Conservation (phyloP, 2,113 vertebrate species). For the Cardinalis cardinalis region DNA sequence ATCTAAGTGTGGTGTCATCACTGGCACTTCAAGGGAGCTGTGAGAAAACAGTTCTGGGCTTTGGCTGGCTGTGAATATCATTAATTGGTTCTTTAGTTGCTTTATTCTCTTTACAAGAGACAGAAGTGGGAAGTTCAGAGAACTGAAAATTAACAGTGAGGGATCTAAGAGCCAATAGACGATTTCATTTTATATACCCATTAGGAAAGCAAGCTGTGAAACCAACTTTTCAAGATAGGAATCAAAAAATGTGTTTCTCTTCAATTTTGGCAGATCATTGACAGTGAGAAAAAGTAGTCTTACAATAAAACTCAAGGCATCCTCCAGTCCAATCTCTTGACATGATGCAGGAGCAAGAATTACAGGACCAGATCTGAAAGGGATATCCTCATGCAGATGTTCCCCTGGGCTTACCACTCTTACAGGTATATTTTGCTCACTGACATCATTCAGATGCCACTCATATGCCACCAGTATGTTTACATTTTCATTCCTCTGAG, state of each 20-base stretch:
- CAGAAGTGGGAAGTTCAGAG: neutral
- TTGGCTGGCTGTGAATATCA: neutral
- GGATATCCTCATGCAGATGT: neutral
- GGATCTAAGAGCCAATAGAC: neutral
- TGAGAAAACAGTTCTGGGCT: neutral
- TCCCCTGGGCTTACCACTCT: neutral
- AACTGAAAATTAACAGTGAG: neutral
- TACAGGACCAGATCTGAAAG: neutral
- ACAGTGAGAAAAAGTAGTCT: neutral
- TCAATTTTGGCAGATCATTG: neutral
- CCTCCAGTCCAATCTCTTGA: neutral
- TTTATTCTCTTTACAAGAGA: neutral
- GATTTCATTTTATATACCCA: neutral
- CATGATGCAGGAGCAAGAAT: neutral
- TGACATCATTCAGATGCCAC: neutral
- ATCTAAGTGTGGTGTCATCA: neutral
- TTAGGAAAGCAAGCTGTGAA: neutral
- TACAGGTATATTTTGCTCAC: neutral
- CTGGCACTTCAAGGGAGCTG: neutral
- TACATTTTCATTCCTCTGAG: neutral
- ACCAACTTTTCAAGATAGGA: neutral
- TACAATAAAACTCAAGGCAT: neutral
- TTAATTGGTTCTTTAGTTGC: neutral
- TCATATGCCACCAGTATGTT: neutral
- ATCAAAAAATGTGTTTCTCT: neutral